Conservation (phyloP, 2,113 vertebrate genomes). For the Callopanchax toddi region DNA sequence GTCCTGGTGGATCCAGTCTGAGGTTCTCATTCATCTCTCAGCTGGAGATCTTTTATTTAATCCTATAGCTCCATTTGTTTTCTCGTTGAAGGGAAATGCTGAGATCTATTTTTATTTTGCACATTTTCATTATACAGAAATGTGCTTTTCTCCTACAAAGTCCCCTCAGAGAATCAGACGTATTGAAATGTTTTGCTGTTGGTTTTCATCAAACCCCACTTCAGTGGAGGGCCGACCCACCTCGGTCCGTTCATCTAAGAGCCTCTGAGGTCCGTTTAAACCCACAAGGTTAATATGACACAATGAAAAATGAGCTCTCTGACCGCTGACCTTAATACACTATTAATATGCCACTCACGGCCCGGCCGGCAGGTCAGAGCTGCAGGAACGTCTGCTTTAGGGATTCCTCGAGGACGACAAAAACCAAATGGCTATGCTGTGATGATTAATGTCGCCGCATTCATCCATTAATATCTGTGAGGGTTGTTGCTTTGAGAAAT, state of each 20-base stretch:
- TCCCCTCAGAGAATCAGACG: not conserved
- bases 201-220: constrained; percentile 2
- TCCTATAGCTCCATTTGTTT: too few relatives aligned
- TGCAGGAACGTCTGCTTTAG: constrained; percentile 28
- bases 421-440: constrained; percentile 11
- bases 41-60: too few relatives aligned
- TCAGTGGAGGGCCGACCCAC: not conserved
- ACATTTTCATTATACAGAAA: too few relatives aligned
- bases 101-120: too few relatives aligned
- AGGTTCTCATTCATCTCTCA: too few relatives aligned
- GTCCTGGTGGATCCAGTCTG: too few relatives aligned
- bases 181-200: constrained; percentile 11
- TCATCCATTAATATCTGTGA: constrained; percentile 25
- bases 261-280: constrained; percentile 56
- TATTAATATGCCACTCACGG: constrained; percentile 56
- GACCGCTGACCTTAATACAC: constrained; percentile 63
- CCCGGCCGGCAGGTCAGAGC: constrained; percentile 35
- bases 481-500: constrained; percentile 34
- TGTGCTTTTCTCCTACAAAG: too few relatives aligned
- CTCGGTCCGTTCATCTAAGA: constrained; percentile 6
- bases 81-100: too few relatives aligned
- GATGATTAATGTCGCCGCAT: constrained; percentile 47
- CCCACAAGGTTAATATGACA: constrained; percentile 57
- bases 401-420: constrained; percentile 10
- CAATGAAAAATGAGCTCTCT: constrained; percentile 50